Conservation (phyloP, 2,797 vertebrate species). For the Knipowitschia caucasica region DNA sequence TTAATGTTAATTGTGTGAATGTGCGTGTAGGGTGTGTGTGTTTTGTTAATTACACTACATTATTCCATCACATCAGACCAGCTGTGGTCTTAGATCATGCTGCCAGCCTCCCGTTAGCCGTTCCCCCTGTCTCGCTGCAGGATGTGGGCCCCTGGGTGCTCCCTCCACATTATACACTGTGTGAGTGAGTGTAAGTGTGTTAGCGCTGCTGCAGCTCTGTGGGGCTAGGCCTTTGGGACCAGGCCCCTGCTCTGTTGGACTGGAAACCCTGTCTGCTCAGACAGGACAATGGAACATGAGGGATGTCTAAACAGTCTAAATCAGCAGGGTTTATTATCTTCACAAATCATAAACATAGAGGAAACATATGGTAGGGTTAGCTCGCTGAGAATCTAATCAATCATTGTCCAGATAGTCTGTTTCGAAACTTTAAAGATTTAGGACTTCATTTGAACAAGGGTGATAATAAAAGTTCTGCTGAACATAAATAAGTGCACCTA, state of each 20-base stretch:
- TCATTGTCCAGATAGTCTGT: neutral
- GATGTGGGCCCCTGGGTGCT: conserved; percentile 31
- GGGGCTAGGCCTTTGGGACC: conserved; percentile 49
- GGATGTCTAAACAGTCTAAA: conserved; percentile 38
- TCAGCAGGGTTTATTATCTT: conserved; percentile 20
- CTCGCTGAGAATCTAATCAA: neutral
- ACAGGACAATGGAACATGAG: conserved; percentile 54
- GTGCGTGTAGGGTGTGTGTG: too few species aligned
- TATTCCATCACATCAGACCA: conserved; percentile 7
- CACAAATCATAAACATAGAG: conserved; percentile 7
- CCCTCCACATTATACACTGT: conserved; percentile 31
- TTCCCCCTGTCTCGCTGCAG: conserved; percentile 63
- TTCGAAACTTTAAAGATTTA: neutral
- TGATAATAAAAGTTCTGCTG: neutral
- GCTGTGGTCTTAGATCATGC: conserved; percentile 72
- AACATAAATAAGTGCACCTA: neutral
- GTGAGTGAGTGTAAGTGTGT: conserved; percentile 31
- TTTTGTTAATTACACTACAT: conserved; percentile 6
- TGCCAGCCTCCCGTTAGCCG: conserved; percentile 73
- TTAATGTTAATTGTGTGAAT: too few species aligned
- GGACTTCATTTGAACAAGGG: neutral
- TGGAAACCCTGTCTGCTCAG: conserved; percentile 54
- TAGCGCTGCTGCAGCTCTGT: conserved; percentile 29
- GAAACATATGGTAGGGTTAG: conserved; percentile 2
- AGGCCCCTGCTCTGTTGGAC: conserved; percentile 51